phyloP scores from a whole-genome alignment of 37 sponge, comb jelly and placozoan species.

The Bolinopsis microptera region DNA sequence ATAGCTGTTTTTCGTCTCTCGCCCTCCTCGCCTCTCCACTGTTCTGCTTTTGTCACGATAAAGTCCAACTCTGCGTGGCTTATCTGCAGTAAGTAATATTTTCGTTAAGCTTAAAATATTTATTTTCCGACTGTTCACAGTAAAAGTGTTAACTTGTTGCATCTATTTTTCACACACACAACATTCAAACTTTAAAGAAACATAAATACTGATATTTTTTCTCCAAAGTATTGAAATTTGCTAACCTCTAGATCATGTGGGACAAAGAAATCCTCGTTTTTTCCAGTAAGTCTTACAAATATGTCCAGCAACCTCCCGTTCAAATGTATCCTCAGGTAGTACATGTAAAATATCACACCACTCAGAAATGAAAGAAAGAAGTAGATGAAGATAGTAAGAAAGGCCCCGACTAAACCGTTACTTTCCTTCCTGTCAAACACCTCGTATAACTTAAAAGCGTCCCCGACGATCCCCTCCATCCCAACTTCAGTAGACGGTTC shows the following conservation, averaged over 20 bases:
- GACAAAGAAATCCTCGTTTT: slow-evolving; percentile 66
- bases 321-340: slow-evolving; percentile 66
- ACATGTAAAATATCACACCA: slow-evolving; percentile 67
- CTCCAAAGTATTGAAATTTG: too few species aligned
- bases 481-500: not conserved
- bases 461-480: slow-evolving; percentile 66
- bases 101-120: too few species aligned
- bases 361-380: slow-evolving; percentile 67
- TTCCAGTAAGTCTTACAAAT: slow-evolving; percentile 64
- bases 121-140: too few species aligned
- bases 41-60: slow-evolving; percentile 68
- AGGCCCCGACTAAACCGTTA: slow-evolving; percentile 63
- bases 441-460: slow-evolving; percentile 68
- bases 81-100: not conserved
- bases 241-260: slow-evolving; percentile 68
- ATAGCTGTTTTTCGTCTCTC: slow-evolving; percentile 69
- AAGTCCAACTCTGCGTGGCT: slow-evolving; percentile 67
- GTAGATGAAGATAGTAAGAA: slow-evolving; percentile 69
- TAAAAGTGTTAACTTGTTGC: too few species aligned
- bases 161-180: too few species aligned
- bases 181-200: too few species aligned
- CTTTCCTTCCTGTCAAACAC: slow-evolving; percentile 55
- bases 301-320: slow-evolving; percentile 68
- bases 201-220: too few species aligned
- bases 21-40: slow-evolving; percentile 70